These are phyloP conservation scores for Pedionomus torquatus DNA, from an alignment of 2,113 vertebrate genomes.

Conservation along the genomic window DNA sequence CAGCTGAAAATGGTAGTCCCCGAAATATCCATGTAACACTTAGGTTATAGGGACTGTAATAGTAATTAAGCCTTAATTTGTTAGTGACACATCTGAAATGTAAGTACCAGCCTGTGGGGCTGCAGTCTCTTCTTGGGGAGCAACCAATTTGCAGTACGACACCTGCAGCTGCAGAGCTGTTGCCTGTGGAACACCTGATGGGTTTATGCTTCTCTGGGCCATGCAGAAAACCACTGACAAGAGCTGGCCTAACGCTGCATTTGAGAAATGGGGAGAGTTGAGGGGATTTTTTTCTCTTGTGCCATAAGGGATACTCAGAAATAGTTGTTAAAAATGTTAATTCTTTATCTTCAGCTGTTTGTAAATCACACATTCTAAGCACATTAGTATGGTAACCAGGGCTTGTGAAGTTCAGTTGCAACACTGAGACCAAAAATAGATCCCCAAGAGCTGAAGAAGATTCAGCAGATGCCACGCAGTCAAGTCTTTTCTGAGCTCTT, in stretches of 20 bases:
- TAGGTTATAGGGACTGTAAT: not conserved
- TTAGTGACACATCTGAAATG: not conserved
- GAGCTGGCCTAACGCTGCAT: not conserved
- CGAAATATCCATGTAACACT: not conserved
- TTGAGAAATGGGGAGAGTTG: not conserved
- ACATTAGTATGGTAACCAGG: not conserved
- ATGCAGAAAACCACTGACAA: not conserved
- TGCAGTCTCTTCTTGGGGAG: not conserved
- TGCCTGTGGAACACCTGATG: accelerated
- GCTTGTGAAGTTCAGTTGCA: not conserved
- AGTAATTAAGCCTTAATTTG: too few relatives aligned
- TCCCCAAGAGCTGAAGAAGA: not conserved
- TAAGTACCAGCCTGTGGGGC: not conserved
- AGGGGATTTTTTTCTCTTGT: not conserved
- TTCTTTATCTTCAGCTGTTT: not conserved
- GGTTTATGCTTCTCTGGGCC: not conserved
- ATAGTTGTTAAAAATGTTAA: not conserved
- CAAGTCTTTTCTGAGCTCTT: not conserved
- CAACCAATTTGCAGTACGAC: not conserved
- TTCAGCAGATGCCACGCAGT: not conserved
- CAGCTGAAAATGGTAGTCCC: not conserved
- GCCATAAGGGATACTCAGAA: not conserved
- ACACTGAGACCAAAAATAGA: not conserved
- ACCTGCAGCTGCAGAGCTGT: not conserved
- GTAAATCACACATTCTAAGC: not conserved